Conservation (phyloP, 2,113 vertebrate genomes). For the Ailuropoda melanoleuca region DNA sequence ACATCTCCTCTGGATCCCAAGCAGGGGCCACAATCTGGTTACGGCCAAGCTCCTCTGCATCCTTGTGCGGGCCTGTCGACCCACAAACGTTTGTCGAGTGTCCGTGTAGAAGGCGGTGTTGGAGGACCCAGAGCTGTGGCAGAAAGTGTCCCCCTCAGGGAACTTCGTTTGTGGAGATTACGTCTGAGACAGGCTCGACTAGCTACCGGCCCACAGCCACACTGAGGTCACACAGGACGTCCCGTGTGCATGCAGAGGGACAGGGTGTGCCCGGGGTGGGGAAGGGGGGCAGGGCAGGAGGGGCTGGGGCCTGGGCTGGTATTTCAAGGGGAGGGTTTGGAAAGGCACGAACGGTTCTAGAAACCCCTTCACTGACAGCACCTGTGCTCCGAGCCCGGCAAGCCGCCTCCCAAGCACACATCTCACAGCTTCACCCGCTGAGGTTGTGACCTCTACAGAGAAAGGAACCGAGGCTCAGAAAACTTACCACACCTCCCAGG, state of each 20-base stretch:
- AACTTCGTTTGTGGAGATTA: background rate
- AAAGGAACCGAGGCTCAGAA: background rate
- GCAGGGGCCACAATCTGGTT: background rate
- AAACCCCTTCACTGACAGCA: accelerated
- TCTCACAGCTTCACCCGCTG: background rate
- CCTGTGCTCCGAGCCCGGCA: background rate
- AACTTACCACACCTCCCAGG: background rate
- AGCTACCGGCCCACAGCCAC: background rate
- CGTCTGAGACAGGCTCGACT: background rate
- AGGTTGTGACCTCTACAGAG: background rate
- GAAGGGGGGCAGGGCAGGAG: background rate
- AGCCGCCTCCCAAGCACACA: accelerated
- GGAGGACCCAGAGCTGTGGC: too few relatives aligned
- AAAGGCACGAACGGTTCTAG: background rate
- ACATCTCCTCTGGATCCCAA: accelerated
- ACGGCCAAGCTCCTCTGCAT: accelerated
- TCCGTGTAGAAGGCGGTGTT: accelerated
- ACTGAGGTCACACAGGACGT: accelerated
- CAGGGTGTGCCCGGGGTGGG: background rate
- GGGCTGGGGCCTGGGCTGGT: background rate
- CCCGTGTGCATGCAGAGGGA: too few relatives aligned
- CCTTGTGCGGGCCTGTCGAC: background rate
- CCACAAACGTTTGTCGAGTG: background rate
- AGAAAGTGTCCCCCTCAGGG: background rate
- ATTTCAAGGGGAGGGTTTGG: background rate